These are phyloP conservation scores for Drosophila mojavensis DNA, from an alignment of 1,140 invertebrate genomes.

Conservation along the genomic window DNA sequence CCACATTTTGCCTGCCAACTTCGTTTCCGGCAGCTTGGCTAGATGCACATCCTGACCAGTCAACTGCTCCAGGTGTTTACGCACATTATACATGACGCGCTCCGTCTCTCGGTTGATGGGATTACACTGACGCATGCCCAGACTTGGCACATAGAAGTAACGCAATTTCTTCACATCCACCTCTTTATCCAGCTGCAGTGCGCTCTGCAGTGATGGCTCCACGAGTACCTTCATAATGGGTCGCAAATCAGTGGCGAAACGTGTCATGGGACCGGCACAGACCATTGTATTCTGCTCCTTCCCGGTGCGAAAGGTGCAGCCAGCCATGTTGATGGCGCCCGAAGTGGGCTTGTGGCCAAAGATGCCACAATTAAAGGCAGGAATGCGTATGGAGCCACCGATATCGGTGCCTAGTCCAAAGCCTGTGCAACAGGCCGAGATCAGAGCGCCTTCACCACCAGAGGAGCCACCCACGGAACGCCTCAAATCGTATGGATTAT, in stretches of 20 bases:
- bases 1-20: constrained; percentile 89
- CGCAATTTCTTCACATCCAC: constrained; percentile 89
- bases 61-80: constrained; percentile 62
- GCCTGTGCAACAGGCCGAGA: constrained; percentile 91
- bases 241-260: constrained; percentile 90
- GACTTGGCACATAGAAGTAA: constrained; percentile 91
- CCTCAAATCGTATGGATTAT: constrained; percentile 95
- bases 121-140: constrained; percentile 88
- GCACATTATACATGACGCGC: constrained; percentile 86
- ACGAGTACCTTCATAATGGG: constrained; percentile 87
- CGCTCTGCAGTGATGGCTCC: constrained; percentile 61
- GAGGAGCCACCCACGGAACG: constrained; percentile 94
- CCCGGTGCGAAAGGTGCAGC: constrained; percentile 87
- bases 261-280: constrained; percentile 91
- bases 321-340: constrained; percentile 86
- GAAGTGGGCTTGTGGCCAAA: constrained; percentile 95
- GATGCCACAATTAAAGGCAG: constrained; percentile 96
- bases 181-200: constrained; percentile 83
- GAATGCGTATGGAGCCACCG: constrained; percentile 97
- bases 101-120: constrained; percentile 89
- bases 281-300: constrained; percentile 87
- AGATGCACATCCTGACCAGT: constrained; percentile 58
- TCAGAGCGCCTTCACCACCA: constrained; percentile 90
- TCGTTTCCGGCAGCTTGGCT: constrained; percentile 86
- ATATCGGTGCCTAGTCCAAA: constrained; percentile 96